These are phyloP conservation scores for Eleutherodactylus coqui DNA, from an alignment of 2,797 vertebrate species.

Conservation along the genomic window DNA sequence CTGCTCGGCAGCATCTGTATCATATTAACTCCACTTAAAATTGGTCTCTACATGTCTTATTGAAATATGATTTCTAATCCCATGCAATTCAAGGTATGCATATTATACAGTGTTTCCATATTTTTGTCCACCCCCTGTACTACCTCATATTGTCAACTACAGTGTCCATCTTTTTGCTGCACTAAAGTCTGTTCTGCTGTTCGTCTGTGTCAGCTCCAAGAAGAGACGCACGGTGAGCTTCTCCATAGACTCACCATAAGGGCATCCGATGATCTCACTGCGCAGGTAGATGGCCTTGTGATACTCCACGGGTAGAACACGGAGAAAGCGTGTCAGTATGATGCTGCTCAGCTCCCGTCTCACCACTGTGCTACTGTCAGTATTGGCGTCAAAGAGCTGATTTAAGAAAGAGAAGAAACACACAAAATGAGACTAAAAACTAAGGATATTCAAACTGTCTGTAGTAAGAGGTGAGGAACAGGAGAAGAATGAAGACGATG, in stretches of 20 bases:
- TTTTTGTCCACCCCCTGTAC: too few relatives aligned
- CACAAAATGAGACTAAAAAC: not conserved
- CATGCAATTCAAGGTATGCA: too few relatives aligned
- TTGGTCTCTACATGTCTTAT: too few relatives aligned
- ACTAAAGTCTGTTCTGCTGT: not conserved
- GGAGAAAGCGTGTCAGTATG: constrained; percentile 78
- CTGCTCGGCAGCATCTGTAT: too few relatives aligned
- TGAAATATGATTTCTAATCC: too few relatives aligned
- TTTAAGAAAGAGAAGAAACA: not conserved
- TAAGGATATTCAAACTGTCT: not conserved
- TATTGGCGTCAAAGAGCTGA: constrained; percentile 78
- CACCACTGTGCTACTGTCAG: constrained; percentile 75
- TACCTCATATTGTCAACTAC: not conserved
- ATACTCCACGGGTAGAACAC: constrained; percentile 79
- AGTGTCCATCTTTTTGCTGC: too few relatives aligned
- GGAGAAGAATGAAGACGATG: not conserved
- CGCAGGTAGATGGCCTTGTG: constrained; percentile 81
- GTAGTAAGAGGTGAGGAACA: not conserved
- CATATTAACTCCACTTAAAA: too few relatives aligned
- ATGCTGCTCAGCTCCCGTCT: constrained; percentile 75
- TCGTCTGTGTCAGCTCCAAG: not conserved
- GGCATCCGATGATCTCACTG: constrained; percentile 80
- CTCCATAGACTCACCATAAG: constrained; percentile 71
- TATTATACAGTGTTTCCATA: too few relatives aligned
- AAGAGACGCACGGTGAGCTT: not conserved